phyloP scores from a whole-genome alignment of 2,113 vertebrate genomes.

The Psephotus haematonotus region DNA sequence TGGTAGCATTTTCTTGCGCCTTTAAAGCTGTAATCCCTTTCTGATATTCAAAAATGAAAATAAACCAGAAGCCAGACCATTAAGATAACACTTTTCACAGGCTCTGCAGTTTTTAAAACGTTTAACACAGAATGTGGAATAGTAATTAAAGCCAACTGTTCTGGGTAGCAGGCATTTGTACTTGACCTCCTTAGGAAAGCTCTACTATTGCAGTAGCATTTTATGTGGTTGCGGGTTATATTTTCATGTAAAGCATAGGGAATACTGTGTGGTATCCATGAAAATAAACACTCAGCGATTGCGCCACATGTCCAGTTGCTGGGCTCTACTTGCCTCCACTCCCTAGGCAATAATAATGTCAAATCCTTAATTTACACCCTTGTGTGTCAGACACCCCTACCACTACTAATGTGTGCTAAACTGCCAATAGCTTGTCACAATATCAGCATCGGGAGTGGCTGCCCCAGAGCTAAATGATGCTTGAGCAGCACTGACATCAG shows the following conservation, averaged over 20 bases:
- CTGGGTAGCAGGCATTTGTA: background rate
- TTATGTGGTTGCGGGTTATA: background rate
- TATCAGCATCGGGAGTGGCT: background rate
- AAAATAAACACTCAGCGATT: background rate
- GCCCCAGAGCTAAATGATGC: background rate
- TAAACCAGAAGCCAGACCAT: background rate
- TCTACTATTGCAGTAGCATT: background rate
- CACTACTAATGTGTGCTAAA: background rate
- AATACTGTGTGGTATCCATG: rapidly evolving
- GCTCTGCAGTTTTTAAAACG: background rate
- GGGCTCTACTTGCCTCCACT: rapidly evolving
- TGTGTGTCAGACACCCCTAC: background rate
- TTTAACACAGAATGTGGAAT: background rate
- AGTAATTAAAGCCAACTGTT: background rate
- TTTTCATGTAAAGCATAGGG: background rate
- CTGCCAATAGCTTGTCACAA: background rate
- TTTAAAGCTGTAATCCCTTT: background rate
- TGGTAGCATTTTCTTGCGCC: background rate
- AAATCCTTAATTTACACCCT: background rate
- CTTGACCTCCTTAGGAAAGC: background rate
- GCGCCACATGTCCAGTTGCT: background rate
- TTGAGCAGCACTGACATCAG: background rate
- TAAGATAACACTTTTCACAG: background rate
- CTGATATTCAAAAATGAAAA: background rate
- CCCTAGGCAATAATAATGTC: background rate